A percentile compares a stretch with the other conserved stretches of the same genome.
These are phyloP conservation scores for Andrena fulva DNA, from an alignment of 2,888 invertebrate species.

Conservation along the genomic window DNA sequence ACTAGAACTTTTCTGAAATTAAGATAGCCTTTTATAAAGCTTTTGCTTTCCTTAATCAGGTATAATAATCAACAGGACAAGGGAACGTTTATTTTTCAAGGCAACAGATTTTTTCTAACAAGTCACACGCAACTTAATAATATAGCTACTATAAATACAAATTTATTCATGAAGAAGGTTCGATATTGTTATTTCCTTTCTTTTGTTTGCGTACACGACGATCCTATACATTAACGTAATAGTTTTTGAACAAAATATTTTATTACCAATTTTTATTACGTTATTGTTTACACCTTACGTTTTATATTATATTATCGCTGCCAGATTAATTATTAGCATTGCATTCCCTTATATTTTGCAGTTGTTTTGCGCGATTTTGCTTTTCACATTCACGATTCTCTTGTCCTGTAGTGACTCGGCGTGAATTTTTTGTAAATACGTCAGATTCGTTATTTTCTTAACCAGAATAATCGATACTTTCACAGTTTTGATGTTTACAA, in stretches of 20 bases:
- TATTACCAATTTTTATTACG: not conserved
- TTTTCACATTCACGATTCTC: not conserved
- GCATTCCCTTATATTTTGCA: not conserved
- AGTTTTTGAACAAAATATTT: slow-evolving; percentile 1
- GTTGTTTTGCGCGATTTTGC: no score
- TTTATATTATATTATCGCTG: not conserved
- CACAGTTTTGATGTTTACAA: slow-evolving; percentile 12
- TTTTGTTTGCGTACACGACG: not conserved
- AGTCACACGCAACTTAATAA: not conserved
- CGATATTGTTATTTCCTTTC: not conserved
- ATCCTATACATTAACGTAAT: not conserved
- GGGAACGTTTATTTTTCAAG: not conserved
- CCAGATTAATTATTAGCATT: not conserved
- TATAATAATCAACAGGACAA: slow-evolving; percentile 1
- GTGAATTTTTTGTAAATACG: slow-evolving; percentile 32
- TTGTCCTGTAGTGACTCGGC: not conserved
- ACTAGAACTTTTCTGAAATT: not conserved
- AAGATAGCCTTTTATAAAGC: slow-evolving; percentile 20
- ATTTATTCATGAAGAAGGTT: not conserved
- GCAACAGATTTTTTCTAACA: not conserved
- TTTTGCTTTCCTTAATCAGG: slow-evolving; percentile 12
- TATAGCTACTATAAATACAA: not conserved
- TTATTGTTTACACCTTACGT: slow-evolving; percentile 4
- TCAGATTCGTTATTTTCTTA: not conserved
- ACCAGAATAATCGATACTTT: not conserved